Evolutionary conservation across 2,113 vertebrate species (phyloP).

Genomic region (Cyrtonyx montezumae): DNA sequence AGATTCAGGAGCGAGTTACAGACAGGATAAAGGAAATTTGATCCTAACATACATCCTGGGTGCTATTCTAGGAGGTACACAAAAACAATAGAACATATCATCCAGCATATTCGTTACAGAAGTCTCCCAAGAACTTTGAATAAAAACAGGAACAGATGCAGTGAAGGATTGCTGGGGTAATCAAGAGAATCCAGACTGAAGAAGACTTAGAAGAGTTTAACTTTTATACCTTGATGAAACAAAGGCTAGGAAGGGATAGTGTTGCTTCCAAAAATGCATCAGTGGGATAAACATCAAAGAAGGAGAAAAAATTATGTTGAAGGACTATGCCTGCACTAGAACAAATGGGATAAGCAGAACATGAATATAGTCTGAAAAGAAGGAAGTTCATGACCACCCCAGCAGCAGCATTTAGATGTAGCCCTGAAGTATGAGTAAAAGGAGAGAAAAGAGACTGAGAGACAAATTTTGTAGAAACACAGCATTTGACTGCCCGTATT

Average conservation of each 20-base stretch:
- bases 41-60: background rate
- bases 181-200: background rate
- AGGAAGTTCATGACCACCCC: background rate
- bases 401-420: background rate
- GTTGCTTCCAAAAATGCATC: background rate
- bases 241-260: background rate
- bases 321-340: background rate
- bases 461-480: background rate
- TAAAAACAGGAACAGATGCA: background rate
- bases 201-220: background rate
- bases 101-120: background rate
- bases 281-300: background rate
- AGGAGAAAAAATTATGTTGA: background rate
- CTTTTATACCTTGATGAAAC: background rate
- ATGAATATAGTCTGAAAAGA: background rate
- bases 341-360: background rate
- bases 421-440: background rate
- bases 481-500: background rate
- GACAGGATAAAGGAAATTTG: background rate
- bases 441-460: background rate
- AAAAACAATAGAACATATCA: background rate
- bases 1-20: background rate
- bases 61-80: background rate
- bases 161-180: background rate
- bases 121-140: background rate